Evolutionary conservation across 2,113 vertebrate species (phyloP), one percentile per base, ranked within the genome.

Genomic region (Ardeotis arabs): DNA sequence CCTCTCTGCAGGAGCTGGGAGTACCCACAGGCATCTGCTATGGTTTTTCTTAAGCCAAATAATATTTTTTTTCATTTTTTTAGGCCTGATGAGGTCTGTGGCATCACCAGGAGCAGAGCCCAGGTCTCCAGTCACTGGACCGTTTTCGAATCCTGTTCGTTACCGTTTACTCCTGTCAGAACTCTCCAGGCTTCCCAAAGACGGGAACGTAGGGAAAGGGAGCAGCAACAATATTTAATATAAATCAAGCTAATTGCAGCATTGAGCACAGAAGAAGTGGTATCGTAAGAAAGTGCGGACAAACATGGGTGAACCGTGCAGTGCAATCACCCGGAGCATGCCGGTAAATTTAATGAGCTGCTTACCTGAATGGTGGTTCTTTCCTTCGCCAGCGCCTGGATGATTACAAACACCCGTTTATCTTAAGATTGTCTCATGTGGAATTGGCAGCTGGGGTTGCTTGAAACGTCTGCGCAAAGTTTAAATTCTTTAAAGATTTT

Each of bases 401-500:
- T 94, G 92, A 92, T 79, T 93, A 82, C 86, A 95, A 92, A 79
- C 89, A 93, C 19, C 73, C 92, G 90, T 92, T 96, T 94, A 89
- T 95, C 95, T 94, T 53, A 1, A 5, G 87, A 0, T 66, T 87
- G 87, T 96, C 92, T 96, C 93, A 95, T 92, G 95, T 95, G 96
- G 96, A 82, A 94, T 91, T 95, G 89, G 96, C 94, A 94, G 92
- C 95, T 89, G 94, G 81, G 89, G 53, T 9, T 23, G 66, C 89
- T 96, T 64, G 70, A 89, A 68, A 81, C 10, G 53, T 35, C 92
- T 44, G 83, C 23, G 88, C 17, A 5, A 62, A 58, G 56, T 2
- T 96, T 52, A 69, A 96, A 95, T 68, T 78, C 94, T 91, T 95
- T 78, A 68, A 73, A 91, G 95, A n/a, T 55, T 95, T 87, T 95